A percentile compares a stretch with the other conserved stretches of the same genome.
These are phyloP conservation scores for Neotragus pygmaeus DNA, from an alignment of 2,113 vertebrate genomes.

Conservation along the genomic window DNA sequence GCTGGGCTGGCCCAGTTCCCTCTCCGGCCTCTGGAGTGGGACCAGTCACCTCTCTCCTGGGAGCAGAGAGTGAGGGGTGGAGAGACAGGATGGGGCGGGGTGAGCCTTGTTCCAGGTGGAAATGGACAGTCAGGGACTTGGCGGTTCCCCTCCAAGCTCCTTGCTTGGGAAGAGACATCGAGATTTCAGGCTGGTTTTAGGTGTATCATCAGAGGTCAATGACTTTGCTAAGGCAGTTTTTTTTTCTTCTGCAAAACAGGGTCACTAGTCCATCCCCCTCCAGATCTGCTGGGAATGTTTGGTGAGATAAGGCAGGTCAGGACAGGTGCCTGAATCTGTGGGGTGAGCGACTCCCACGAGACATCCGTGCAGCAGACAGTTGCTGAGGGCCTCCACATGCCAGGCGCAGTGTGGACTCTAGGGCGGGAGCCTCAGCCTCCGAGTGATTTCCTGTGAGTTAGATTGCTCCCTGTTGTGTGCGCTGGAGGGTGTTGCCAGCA, in stretches of 20 bases:
- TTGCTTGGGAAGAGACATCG: background rate
- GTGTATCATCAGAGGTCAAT: background rate
- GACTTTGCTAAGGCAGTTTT: background rate
- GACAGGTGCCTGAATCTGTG: background rate
- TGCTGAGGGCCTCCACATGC: background rate
- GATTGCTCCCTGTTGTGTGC: background rate
- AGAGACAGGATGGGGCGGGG: background rate
- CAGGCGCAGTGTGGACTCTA: background rate
- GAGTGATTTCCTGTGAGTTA: background rate
- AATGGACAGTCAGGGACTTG: background rate
- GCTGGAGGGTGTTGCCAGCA: background rate
- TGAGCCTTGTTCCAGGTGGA: background rate
- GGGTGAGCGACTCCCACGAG: background rate
- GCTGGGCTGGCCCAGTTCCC: background rate
- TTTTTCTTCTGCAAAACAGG: background rate
- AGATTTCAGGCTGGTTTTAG: background rate
- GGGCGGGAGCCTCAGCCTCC: fast-evolving
- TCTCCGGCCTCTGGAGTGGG: background rate
- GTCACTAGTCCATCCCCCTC: background rate
- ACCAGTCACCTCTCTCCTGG: no score
- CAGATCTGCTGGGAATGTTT: background rate
- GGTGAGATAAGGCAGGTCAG: background rate
- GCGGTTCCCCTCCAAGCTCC: background rate
- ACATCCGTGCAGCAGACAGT: background rate
- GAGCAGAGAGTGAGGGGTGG: background rate